phyloP scores from a whole-genome alignment of 2,797 vertebrate genomes.

The Dicrostonyx torquatus region DNA sequence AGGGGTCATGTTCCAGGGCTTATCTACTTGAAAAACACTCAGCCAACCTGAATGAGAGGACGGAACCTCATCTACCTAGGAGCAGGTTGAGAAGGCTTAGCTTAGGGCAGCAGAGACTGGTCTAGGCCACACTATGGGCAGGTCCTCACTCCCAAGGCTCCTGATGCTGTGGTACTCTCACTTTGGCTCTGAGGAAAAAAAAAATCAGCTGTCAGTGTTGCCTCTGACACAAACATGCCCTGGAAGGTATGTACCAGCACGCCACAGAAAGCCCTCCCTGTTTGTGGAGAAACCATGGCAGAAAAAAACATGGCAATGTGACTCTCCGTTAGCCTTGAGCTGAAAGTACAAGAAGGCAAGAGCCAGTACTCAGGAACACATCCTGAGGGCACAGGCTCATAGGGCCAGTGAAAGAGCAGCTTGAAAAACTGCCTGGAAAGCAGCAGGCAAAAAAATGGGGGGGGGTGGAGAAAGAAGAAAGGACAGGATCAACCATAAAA shows the following conservation, averaged over 20 bases:
- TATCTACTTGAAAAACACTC: not conserved
- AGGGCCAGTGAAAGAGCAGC: not conserved
- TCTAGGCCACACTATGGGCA: not conserved
- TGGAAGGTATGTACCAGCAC: not conserved
- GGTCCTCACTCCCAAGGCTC: not conserved
- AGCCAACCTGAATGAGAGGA: not conserved
- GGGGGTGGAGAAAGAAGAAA: not conserved
- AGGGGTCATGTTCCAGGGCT: not conserved
- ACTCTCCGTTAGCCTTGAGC: not conserved
- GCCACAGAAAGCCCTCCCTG: not conserved
- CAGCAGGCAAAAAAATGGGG: not conserved
- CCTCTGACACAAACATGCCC: not conserved
- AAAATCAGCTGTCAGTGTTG: not conserved
- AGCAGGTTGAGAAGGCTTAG: not conserved
- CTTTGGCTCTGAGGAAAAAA: not conserved
- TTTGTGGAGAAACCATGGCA: not conserved
- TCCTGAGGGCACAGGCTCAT: not conserved
- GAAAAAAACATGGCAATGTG: too few species aligned
- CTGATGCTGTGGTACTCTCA: not conserved
- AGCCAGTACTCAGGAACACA: not conserved
- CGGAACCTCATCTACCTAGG: not conserved
- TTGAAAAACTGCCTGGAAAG: constrained; percentile 36
- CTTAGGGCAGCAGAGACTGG: not conserved
- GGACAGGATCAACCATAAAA: constrained; percentile 65
- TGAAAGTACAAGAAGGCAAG: not conserved